Evolutionary conservation across 1,140 invertebrate species (phyloP), one percentile per base, ranked within the genome.

Genomic region (Zaprionus davidi): DNA sequence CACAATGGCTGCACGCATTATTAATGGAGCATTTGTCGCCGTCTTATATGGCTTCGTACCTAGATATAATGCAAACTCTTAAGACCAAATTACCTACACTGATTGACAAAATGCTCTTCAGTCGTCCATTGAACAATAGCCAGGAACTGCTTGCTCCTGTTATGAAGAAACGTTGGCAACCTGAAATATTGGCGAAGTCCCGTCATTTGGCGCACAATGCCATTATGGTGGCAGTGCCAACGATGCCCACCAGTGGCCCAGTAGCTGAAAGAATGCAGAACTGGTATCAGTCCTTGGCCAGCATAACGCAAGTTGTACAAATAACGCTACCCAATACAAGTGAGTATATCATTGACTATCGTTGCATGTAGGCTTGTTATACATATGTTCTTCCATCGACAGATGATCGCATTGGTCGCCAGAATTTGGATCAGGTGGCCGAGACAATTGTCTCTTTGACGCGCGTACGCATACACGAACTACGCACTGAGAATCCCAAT

Each of bases 131-230:
- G 94, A 97, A 92, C 94, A 83, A 77, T 53, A 93, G 75, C 69
- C 90, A 93, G 24, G 92, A 93, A 28, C 59, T 94, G 5, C 86
- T 97, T 6, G 94, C 94, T 36, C 94, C 95, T 1, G 86, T 97
- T 5, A 88, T 97, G 60, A 97, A 97, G 91, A 94, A 95, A 66
- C 94, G 95, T 1, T 97, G 97, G 97, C 96, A 97, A 92, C 97
- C 97, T 11, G 82, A 83, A 5, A 75, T 91, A 20, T 34, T 78
- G 34, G 64, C 73, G 24, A 92, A 91, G 94, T 67, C 86, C 0
- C 95, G 95, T 79, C 96, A 96, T 85, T 90, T 97, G 28, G 94
- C 96, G 6, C 95, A 96, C 20, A 96, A 96, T 93, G 95, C 96
- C 17, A 93, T 97, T 17, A 93, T 97, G 56, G 93, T 97, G 41